A percentile compares a stretch with the other conserved stretches of the same genome.
Conservation (phyloP, 1,140 invertebrate genomes). For the Brachionus paranguensis region DNA sequence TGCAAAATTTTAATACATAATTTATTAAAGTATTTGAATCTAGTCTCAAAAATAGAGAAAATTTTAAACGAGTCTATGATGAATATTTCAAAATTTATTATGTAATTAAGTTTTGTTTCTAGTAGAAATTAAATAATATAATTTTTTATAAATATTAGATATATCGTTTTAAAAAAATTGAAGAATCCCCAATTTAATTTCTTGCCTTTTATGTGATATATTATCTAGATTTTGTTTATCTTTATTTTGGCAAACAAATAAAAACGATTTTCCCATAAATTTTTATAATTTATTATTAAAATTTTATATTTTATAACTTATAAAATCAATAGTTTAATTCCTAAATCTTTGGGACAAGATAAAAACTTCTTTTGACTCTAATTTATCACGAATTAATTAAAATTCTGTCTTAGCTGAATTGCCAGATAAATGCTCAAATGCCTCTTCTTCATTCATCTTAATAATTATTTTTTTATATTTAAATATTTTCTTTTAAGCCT, state of each 20-base stretch:
- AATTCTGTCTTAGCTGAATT: background rate
- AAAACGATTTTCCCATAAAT: background rate
- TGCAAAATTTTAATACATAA: slow-evolving; percentile 32
- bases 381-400: background rate
- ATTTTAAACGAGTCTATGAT: background rate
- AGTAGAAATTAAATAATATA: background rate
- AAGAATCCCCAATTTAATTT: background rate
- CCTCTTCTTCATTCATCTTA: background rate
- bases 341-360: background rate
- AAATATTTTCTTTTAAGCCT: too few relatives aligned
- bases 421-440: background rate
- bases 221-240: background rate
- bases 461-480: background rate
- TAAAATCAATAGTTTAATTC: background rate
- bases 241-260: background rate
- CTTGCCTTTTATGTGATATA: background rate
- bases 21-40: slow-evolving; percentile 28
- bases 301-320: background rate
- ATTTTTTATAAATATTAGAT: background rate
- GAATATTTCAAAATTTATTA: slow-evolving; percentile 1
- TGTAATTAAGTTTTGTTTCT: background rate
- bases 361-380: background rate
- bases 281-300: background rate
- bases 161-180: background rate
- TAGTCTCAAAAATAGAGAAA: background rate